Percentiles rank a stretch among this genome's conserved stretches.
phyloP scores from a whole-genome alignment of 1,140 invertebrate species.

The Ruditapes philippinarum region DNA sequence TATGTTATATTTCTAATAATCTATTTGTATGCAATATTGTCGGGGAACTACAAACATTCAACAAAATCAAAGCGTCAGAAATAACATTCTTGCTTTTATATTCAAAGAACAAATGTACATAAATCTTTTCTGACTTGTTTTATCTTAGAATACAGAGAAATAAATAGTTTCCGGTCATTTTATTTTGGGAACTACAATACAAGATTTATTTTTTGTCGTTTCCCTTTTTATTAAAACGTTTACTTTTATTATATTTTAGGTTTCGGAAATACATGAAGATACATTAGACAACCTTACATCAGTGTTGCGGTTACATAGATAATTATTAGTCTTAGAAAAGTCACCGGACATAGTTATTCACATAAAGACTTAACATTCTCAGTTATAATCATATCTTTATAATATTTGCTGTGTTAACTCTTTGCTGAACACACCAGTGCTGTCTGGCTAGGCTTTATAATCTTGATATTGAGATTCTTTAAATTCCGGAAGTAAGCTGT shows the following conservation, averaged over 20 bases:
- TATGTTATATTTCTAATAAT: not conserved
- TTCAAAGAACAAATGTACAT: too few relatives aligned
- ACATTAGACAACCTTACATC: constrained; percentile 33
- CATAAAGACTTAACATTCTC: not conserved
- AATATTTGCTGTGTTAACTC: not conserved
- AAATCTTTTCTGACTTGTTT: too few relatives aligned
- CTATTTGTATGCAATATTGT: not conserved
- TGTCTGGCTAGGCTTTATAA: too few relatives aligned
- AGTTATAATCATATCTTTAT: not conserved
- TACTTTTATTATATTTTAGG: constrained; percentile 2
- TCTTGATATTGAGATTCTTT: too few relatives aligned
- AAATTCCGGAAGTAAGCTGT: not conserved
- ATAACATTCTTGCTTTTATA: not conserved
- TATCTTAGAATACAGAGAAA: too few relatives aligned
- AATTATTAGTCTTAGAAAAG: not conserved
- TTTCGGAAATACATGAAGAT: constrained; percentile 51
- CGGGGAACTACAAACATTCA: not conserved
- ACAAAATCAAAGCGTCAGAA: not conserved
- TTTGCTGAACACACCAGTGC: too few relatives aligned
- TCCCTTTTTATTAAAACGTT: not conserved
- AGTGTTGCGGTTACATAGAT: constrained; percentile 42
- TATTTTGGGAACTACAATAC: not conserved
- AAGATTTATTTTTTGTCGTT: not conserved
- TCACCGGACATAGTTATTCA: not conserved
- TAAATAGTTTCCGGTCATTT: not conserved